Evolutionary conservation across 2,888 invertebrate species (phyloP).

Genomic region (Dolichomitus sp.): DNA sequence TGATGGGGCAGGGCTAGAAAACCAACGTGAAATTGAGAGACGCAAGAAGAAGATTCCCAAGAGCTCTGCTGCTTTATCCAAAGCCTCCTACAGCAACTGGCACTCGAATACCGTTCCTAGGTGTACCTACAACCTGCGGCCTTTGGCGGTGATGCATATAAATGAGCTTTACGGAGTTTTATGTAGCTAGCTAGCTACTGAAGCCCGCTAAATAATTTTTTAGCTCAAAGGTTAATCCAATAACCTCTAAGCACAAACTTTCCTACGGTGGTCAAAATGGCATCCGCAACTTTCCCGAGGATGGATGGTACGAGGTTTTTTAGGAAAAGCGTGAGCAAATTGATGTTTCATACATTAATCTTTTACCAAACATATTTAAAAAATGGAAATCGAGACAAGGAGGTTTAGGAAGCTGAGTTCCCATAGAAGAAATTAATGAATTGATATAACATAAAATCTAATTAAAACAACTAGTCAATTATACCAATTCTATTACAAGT

Average conservation of each 20-base stretch:
- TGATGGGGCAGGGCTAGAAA: background rate
- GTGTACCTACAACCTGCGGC: background rate
- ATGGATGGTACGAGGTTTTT: background rate
- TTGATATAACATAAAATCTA: too few relatives aligned
- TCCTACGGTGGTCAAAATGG: background rate
- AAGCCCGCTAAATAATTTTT: slow-evolving; percentile 17
- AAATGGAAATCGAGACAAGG: background rate
- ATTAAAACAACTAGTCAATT: too few relatives aligned
- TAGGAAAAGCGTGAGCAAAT: background rate
- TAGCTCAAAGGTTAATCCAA: background rate
- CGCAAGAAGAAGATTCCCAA: slow-evolving; percentile 9
- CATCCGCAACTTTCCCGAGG: background rate
- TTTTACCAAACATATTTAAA: background rate
- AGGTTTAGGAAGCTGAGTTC: background rate
- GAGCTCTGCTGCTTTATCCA: background rate
- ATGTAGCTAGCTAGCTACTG: background rate
- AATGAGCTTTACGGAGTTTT: slow-evolving; percentile 28
- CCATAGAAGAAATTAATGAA: background rate
- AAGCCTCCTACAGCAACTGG: background rate
- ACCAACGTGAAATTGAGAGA: background rate
- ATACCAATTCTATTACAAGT: too few relatives aligned
- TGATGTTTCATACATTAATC: background rate
- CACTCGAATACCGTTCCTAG: slow-evolving; percentile 9
- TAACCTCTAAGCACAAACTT: background rate
- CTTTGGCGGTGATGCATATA: slow-evolving; percentile 16